phyloP scores from a whole-genome alignment of 2,888 invertebrate genomes.

The Drosophila crucigera region DNA sequence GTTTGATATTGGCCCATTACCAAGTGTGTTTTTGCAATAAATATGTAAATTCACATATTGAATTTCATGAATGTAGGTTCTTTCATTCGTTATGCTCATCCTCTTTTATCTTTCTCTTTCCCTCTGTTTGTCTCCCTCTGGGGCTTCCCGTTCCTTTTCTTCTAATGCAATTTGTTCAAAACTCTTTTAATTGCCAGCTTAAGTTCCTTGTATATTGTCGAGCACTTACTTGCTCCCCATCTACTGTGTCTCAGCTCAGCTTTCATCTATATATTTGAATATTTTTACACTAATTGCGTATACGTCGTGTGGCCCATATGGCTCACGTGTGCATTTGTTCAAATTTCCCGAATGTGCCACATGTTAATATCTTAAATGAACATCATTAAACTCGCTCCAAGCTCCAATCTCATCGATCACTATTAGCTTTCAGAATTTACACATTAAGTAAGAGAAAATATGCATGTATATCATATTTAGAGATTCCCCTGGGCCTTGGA shows the following conservation, averaged over 20 bases:
- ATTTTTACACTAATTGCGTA: slow-evolving; percentile 35
- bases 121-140: neutral
- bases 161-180: slow-evolving; percentile 21
- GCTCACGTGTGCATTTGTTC: neutral
- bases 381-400: neutral
- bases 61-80: slow-evolving; percentile 33
- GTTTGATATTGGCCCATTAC: slow-evolving; percentile 27
- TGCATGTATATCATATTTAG: neutral
- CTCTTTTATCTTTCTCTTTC: neutral
- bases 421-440: slow-evolving; percentile 1
- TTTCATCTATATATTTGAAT: slow-evolving; percentile 6
- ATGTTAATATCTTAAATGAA: slow-evolving; percentile 27
- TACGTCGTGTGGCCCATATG: slow-evolving; percentile 34
- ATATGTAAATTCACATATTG: slow-evolving; percentile 52
- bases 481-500: neutral
- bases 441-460: neutral
- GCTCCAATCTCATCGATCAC: neutral
- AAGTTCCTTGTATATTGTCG: slow-evolving; percentile 17
- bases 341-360: neutral
- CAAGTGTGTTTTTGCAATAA: slow-evolving; percentile 45
- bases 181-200: slow-evolving; percentile 44
- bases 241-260: slow-evolving; percentile 3
- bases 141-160: neutral
- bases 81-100: slow-evolving; percentile 4
- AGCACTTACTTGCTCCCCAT: neutral